These are phyloP conservation scores for Pygathrix nemaeus DNA, from an alignment of 2,113 vertebrate genomes.

Conservation along the genomic window DNA sequence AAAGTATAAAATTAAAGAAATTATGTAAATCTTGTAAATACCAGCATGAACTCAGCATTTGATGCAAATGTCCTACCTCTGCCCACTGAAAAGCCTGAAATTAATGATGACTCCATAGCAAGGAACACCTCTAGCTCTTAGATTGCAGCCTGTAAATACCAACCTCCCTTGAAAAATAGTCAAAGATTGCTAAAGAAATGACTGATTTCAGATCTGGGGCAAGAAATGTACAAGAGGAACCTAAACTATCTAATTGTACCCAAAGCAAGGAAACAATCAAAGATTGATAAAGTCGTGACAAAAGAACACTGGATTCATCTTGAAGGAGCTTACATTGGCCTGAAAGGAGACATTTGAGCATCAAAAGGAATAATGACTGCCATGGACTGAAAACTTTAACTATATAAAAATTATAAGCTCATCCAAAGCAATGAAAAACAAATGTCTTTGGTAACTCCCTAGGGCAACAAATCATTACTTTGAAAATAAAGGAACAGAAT, in stretches of 20 bases:
- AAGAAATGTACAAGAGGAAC: not conserved
- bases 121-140: not conserved
- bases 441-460: not conserved
- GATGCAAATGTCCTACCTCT: not conserved
- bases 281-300: slow-evolving; percentile 5
- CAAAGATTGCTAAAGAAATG: not conserved
- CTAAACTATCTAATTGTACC: not conserved
- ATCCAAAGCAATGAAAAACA: not conserved
- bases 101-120: not conserved
- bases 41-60: not conserved
- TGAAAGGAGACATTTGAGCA: slow-evolving; percentile 11
- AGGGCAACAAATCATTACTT: slow-evolving; percentile 21
- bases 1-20: not conserved
- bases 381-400: slow-evolving; percentile 23
- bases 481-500: slow-evolving; percentile 6
- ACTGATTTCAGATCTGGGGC: not conserved
- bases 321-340: not conserved
- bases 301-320: not conserved
- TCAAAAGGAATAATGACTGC: slow-evolving; percentile 14
- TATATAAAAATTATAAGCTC: slow-evolving; percentile 23
- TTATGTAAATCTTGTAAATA: not conserved
- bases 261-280: not conserved
- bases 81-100: not conserved
- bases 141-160: not conserved
- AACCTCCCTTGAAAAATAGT: not conserved